phyloP scores from a whole-genome alignment of 2,888 invertebrate species.

The Drosophila vallismaia region DNA sequence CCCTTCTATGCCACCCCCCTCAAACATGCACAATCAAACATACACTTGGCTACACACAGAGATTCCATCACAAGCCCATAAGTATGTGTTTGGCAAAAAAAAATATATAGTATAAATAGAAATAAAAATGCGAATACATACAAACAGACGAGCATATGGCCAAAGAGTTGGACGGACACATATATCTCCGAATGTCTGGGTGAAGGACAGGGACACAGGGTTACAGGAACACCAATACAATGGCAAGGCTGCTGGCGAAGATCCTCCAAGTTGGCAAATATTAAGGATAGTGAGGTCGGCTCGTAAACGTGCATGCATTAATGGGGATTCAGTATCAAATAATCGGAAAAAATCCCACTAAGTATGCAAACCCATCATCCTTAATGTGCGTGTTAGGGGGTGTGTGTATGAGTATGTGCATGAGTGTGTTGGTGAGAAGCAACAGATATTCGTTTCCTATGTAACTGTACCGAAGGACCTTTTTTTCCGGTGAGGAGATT shows the following conservation, averaged over 20 bases:
- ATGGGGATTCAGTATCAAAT: constrained; percentile 70
- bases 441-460: constrained; percentile 50
- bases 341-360: constrained; percentile 58
- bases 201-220: constrained; percentile 33
- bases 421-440: constrained; percentile 32
- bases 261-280: constrained; percentile 55
- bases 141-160: constrained; percentile 11
- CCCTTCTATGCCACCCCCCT: constrained; percentile 12
- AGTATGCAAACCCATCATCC: constrained; percentile 33
- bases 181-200: constrained; percentile 37
- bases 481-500: background rate
- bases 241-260: constrained; percentile 11
- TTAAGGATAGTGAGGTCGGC: constrained; percentile 34
- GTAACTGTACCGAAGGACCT: constrained; percentile 19
- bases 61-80: constrained; percentile 30
- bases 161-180: constrained; percentile 26
- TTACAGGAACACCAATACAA: constrained; percentile 37
- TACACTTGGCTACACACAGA: constrained; percentile 28
- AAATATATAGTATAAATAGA: background rate
- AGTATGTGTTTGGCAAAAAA: constrained; percentile 38
- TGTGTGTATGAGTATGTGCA: background rate
- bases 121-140: constrained; percentile 25
- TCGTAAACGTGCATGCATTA: constrained; percentile 64
- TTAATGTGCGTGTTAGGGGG: constrained; percentile 1
- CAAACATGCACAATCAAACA: constrained; percentile 22